Conservation (phyloP, 2,113 vertebrate species). For the Myodes glareolus region DNA sequence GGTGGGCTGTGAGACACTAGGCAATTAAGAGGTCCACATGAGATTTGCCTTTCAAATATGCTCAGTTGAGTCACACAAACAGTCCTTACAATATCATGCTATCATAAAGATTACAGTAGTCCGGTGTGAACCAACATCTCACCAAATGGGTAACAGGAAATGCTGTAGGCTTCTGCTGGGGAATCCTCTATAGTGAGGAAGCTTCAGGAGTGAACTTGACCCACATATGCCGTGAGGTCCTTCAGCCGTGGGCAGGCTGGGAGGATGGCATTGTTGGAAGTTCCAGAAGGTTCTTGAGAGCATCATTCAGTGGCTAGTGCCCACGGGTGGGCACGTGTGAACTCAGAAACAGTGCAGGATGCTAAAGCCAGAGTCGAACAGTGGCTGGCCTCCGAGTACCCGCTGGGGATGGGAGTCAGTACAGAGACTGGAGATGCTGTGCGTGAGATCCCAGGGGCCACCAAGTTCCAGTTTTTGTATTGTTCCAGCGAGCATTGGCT, state of each 20-base stretch:
- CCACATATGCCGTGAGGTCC: not conserved
- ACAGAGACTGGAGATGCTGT: not conserved
- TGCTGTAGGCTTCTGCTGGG: not conserved
- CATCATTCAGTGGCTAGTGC: not conserved
- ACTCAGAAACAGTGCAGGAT: not conserved
- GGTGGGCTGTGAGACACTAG: not conserved
- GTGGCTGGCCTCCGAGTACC: not conserved
- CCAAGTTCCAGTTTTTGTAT: not conserved
- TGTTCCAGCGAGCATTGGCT: not conserved
- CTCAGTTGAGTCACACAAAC: not conserved
- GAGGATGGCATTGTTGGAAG: not conserved
- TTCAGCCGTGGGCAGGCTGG: not conserved
- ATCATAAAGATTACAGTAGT: not conserved
- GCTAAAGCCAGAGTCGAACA: not conserved
- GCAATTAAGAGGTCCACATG: not conserved
- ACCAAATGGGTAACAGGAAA: not conserved
- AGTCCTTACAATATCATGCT: not conserved
- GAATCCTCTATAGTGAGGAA: not conserved
- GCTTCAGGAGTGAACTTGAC: not conserved
- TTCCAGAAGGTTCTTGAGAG: not conserved
- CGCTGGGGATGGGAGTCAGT: not conserved
- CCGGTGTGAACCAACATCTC: not conserved
- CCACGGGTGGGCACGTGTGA: not conserved
- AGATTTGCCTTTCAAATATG: not conserved
- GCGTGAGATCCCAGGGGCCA: not conserved